These are phyloP conservation scores for Gymnodraco acuticeps DNA, from an alignment of 2,797 vertebrate genomes.

Conservation along the genomic window DNA sequence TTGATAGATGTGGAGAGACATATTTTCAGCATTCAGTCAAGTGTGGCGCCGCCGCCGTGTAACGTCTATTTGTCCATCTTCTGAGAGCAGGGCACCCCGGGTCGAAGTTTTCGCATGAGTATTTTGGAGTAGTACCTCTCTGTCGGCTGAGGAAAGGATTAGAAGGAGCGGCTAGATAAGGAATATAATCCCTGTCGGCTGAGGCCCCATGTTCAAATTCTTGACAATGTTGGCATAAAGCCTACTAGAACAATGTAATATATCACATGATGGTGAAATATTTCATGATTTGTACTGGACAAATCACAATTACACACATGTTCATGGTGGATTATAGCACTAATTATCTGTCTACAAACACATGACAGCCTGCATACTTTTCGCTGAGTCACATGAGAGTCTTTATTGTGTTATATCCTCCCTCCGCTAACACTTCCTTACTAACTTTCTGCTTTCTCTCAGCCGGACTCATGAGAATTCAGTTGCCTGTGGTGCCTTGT, in stretches of 20 bases:
- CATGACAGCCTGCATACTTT: constrained; percentile 57
- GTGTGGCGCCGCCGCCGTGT: constrained; percentile 37
- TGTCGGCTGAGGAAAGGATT: constrained; percentile 42
- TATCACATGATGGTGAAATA: constrained; percentile 6
- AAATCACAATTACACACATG: not conserved
- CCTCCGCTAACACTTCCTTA: constrained; percentile 18
- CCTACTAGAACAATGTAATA: constrained; percentile 11
- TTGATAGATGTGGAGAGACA: constrained; percentile 62
- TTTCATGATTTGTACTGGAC: not conserved
- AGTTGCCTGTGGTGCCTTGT: constrained; percentile 57
- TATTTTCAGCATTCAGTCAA: constrained; percentile 44
- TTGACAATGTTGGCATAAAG: constrained; percentile 19
- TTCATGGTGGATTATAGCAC: not conserved
- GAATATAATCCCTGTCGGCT: constrained; percentile 42
- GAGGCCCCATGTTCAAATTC: constrained; percentile 20
- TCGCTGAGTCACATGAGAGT: constrained; percentile 70
- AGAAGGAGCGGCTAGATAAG: constrained; percentile 40
- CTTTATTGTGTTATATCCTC: constrained; percentile 69
- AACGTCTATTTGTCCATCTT: constrained; percentile 22
- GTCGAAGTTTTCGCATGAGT: constrained; percentile 32
- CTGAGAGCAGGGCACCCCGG: constrained; percentile 17
- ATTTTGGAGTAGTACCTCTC: constrained; percentile 26
- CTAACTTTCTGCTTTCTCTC: constrained; percentile 52
- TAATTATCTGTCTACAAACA: constrained; percentile 28
- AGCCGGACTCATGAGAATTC: constrained; percentile 51